phyloP scores from a whole-genome alignment of 2,888 invertebrate genomes.

The Pandemis cinnamomeana region DNA sequence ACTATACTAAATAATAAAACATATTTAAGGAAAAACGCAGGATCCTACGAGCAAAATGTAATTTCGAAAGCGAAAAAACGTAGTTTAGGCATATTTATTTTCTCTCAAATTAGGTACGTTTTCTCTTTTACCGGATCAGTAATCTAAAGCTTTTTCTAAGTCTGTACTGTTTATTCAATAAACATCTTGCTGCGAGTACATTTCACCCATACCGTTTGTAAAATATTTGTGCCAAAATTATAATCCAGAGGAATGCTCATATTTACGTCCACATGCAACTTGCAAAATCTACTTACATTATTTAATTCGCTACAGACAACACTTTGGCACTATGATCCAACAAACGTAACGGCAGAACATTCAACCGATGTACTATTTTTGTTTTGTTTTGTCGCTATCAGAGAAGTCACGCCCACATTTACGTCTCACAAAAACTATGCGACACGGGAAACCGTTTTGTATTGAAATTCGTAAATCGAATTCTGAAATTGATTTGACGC shows the following conservation, averaged over 20 bases:
- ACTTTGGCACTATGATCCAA: constrained; percentile 29
- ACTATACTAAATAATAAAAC: neutral
- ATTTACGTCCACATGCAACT: constrained; percentile 19
- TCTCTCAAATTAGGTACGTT: neutral
- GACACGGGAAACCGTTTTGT: constrained; percentile 14
- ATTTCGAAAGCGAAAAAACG: neutral
- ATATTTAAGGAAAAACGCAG: neutral
- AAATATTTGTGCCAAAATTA: constrained; percentile 13
- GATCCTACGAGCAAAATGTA: neutral
- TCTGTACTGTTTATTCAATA: constrained; percentile 4
- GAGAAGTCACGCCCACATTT: constrained; percentile 14
- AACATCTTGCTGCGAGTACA: neutral
- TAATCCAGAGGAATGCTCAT: constrained; percentile 17
- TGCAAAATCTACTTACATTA: constrained; percentile 2
- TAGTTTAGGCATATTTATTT: neutral
- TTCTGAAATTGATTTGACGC: constrained; percentile 51
- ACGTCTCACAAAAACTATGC: constrained; percentile 16
- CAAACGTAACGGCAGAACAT: constrained; percentile 13
- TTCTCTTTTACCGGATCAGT: neutral
- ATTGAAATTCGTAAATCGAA: constrained; percentile 26
- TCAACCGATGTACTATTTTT: constrained; percentile 29
- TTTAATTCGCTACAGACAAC: constrained; percentile 16
- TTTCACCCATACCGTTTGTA: neutral
- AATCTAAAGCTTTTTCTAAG: neutral
- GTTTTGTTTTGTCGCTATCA: constrained; percentile 28